Base-by-base conservation (phyloP, 1,140 invertebrate species). In the Eriosoma lanigerum region DNA sequence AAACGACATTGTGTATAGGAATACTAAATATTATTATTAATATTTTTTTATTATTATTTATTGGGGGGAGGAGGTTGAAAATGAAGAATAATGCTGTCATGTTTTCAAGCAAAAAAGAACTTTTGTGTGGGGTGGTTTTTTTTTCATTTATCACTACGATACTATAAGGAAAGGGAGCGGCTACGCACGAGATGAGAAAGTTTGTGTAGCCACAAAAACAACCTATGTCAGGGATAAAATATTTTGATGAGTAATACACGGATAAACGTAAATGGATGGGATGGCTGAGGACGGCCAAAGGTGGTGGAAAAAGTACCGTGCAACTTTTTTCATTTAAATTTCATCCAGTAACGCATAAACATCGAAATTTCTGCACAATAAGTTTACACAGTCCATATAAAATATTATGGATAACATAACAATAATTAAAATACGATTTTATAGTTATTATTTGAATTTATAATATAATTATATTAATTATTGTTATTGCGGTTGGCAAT, bases 271-370 rank as follows among this genome's bases (percentile, higher is more conserved):
- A 12, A 21, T 56, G 17, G 64, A 62, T 12, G 6, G 19, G 38
- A 15, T n/a, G 21, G 44, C 21, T 1, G 21, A 17, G 10, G 64
- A 19, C 5, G 13, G n/a, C n/a, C n/a, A n/a, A n/a, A n/a, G n/a
- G 64, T 5, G 46, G 13, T 6, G 19, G 50, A 17, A 4, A 56
- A 38, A 75, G 32, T 44, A 24, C 24, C n/a, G 1, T 3, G 19
- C 52, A 75, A 75, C 72, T 75, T 75, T 75, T 75, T 75, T 75
- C 72, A 75, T 75, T 75, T 75, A 75, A 75, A 75, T 56, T 56
- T 56, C 50, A 54, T 29, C 38, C 29, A 32, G 60, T 38, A 32
- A 10, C n/a, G 24, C 24, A 29, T 58, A 26, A 75, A 56, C 52
- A 38, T 75, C 29, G 19, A 75, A 58, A 44, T 58, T 24, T 21